Evolutionary conservation across 2,888 invertebrate genomes (phyloP), one percentile per base, ranked within the genome.

Genomic region (Cephus spinipes): DNA sequence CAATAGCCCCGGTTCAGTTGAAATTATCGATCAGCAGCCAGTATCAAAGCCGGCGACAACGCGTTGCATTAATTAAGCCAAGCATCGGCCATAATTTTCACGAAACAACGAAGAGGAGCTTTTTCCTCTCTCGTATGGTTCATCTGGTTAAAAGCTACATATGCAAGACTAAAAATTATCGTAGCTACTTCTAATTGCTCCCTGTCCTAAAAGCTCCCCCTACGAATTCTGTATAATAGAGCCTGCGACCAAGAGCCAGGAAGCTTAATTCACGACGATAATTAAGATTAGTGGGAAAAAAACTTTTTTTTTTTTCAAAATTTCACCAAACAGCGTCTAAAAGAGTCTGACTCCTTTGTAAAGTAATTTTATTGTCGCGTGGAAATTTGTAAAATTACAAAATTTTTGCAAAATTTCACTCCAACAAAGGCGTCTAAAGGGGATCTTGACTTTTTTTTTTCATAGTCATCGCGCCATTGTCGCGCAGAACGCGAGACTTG

Each of bases 1-100:
- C 84, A 86, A 86, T 83, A 86, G 83, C 80, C 73, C 68, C 76
- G 76, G 79, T 75, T 77, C 71, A 76, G 73, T 73, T 81, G 73
- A 81, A 84, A 81, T 79, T 80, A 83, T 85, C 83, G 83, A 83
- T 81, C 81, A 68, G 73, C 34, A 68, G 23, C 55, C 23, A 55
- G 55, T 55, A 23, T 55, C 55, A 55, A 32, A 33, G 77, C 68
- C 15, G 23, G 11, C 73, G 68, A 15, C 73, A 31, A 23, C 35
- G 31, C 75, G 68, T 33, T 68, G 73, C 76, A 78, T 78, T 78
- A 78, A 78, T 78, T 78, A 78, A 78, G 23, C 23, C 9, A 55
- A 55, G 55, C 23, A 6, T 55, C 23, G 55, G 55, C 55, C 55
- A 55, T 55, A 55, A 55, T 23, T 55, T 55, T 55, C 55, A 55